Percentiles rank a stretch among this genome's conserved stretches.
Evolutionary conservation across 2,797 vertebrate genomes (phyloP).

Genomic region (Busarellus nigricollis): DNA sequence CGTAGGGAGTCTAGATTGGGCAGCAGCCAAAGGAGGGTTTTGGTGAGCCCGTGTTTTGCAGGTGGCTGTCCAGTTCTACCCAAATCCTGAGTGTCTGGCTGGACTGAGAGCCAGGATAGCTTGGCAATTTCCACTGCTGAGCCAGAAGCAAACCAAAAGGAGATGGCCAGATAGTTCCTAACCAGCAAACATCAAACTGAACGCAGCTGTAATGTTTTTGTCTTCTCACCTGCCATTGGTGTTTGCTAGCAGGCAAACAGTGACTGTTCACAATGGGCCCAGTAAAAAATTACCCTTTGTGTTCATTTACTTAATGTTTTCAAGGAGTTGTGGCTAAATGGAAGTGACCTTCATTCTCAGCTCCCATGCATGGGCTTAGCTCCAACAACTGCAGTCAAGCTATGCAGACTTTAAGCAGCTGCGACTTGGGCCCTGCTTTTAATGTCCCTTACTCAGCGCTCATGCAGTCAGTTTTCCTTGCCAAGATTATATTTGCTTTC

Average conservation of each 20-base stretch:
- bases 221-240: not conserved
- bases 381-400: slow-evolving; percentile 26
- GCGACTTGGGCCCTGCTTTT: slow-evolving; percentile 14
- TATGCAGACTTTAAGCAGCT: not conserved
- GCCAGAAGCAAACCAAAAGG: not conserved
- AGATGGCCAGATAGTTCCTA: not conserved
- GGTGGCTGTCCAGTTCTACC: not conserved
- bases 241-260: not conserved
- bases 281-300: not conserved
- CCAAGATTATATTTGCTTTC: slow-evolving; percentile 51
- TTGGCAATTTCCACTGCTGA: not conserved
- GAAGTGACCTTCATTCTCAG: slow-evolving; percentile 11
- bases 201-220: not conserved
- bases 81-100: not conserved
- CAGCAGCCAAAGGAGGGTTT: not conserved
- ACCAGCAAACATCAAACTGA: not conserved
- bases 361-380: not conserved
- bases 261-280: not conserved
- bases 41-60: not conserved
- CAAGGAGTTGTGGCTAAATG: not conserved
- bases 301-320: not conserved
- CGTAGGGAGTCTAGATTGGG: accelerated
- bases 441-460: not conserved
- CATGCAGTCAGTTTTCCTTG: not conserved
- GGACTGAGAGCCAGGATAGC: not conserved